Conservation (phyloP, 2,888 invertebrate genomes). For the Acleris sparsana region DNA sequence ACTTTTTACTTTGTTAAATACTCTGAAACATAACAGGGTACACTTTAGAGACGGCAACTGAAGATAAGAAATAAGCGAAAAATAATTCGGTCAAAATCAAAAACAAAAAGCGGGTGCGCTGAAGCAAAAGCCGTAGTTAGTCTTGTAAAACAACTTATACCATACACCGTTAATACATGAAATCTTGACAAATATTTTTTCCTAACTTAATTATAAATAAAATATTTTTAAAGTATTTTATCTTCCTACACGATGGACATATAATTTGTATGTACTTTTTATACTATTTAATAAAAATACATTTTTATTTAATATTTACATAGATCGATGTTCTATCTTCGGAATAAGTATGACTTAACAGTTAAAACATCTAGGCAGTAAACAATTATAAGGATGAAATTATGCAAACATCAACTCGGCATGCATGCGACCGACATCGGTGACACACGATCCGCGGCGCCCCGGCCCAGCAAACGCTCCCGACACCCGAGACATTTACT, state of each 20-base stretch:
- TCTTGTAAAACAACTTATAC: conserved; percentile 60
- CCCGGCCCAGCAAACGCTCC: conserved; percentile 48
- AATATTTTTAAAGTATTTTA: conserved; percentile 51
- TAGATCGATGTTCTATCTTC: conserved; percentile 51
- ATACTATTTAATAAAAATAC: conserved; percentile 59
- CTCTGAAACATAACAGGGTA: conserved; percentile 88
- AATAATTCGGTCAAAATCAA: conserved; percentile 47
- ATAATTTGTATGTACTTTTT: conserved; percentile 54
- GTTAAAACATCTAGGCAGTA: conserved; percentile 42
- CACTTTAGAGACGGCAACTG: conserved; percentile 73
- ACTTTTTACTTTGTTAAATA: conserved; percentile 99
- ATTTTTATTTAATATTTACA: conserved; percentile 66
- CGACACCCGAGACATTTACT: conserved; percentile 48
- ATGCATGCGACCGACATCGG: conserved; percentile 68
- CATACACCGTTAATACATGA: conserved; percentile 66
- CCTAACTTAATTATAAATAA: conserved; percentile 66
- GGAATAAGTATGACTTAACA: conserved; percentile 32
- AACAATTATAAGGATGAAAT: conserved; percentile 52
- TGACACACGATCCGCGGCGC: conserved; percentile 48
- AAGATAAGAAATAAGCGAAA: conserved; percentile 55
- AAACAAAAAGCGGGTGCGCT: conserved; percentile 51
- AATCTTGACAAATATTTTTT: conserved; percentile 53
- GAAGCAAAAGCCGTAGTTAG: conserved; percentile 68
- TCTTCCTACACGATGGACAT: conserved; percentile 66
- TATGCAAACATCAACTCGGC: conserved; percentile 62